A percentile compares a stretch with the other conserved stretches of the same genome.
phyloP scores from a whole-genome alignment of 2,113 vertebrate genomes.

The Alethe diademata region DNA sequence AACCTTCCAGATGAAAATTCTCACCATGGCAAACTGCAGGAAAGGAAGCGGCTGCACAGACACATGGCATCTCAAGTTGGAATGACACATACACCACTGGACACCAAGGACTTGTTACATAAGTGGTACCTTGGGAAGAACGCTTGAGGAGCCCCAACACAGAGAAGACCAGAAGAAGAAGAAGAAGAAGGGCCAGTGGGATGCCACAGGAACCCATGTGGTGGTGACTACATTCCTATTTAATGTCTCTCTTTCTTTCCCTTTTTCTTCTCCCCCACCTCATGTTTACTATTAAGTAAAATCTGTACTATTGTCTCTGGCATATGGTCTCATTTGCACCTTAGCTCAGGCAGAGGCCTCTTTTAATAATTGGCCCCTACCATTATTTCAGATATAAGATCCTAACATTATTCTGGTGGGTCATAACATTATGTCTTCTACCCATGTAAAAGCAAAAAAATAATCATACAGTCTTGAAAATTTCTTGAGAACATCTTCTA shows the following conservation, averaged over 20 bases:
- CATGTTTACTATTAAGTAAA: not conserved
- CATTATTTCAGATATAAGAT: not conserved
- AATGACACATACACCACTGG: fast-evolving
- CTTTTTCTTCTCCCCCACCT: not conserved
- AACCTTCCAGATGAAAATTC: not conserved
- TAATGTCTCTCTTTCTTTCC: not conserved
- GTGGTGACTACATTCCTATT: not conserved
- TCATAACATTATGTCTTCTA: not conserved
- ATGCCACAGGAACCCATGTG: not conserved
- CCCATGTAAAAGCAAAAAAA: not conserved
- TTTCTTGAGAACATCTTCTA: not conserved
- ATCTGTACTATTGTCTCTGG: not conserved
- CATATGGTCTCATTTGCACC: not conserved
- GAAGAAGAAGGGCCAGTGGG: not conserved
- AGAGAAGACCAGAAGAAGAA: not conserved
- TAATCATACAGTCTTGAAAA: not conserved
- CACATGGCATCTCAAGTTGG: fast-evolving
- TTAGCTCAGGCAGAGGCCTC: not conserved
- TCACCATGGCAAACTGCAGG: too few relatives aligned
- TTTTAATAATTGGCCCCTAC: too few relatives aligned
- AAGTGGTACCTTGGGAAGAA: not conserved
- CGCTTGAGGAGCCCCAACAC: fast-evolving
- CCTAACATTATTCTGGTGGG: too few relatives aligned
- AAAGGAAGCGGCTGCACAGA: not conserved
- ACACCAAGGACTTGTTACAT: not conserved